These are phyloP conservation scores for Callithrix jacchus DNA, from an alignment of 2,113 vertebrate genomes.

Conservation along the genomic window DNA sequence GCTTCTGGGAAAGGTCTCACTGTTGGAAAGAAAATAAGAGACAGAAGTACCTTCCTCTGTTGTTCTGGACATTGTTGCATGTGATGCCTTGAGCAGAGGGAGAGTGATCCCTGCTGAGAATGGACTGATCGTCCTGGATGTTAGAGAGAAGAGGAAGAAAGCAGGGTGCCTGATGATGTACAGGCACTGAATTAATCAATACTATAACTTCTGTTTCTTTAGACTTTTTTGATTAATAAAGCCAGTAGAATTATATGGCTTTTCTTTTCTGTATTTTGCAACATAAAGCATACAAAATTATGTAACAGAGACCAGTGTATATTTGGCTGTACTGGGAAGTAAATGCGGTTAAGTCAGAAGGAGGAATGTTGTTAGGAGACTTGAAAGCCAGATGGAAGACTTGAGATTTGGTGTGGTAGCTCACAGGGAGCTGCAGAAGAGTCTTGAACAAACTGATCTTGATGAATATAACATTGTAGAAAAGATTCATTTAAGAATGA, in stretches of 20 bases:
- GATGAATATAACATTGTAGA: not conserved
- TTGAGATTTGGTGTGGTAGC: not conserved
- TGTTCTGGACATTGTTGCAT: not conserved
- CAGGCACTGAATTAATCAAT: constrained; percentile 4
- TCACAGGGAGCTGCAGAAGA: not conserved
- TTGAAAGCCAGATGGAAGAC: not conserved
- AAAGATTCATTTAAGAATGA: not conserved
- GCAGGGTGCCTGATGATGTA: not conserved
- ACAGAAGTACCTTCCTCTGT: not conserved
- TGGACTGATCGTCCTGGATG: not conserved
- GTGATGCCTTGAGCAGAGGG: not conserved
- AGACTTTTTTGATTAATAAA: constrained; percentile 27
- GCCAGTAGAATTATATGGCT: not conserved
- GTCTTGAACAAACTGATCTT: constrained; percentile 1
- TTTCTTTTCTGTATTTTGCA: constrained; percentile 4
- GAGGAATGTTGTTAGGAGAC: not conserved
- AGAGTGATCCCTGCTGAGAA: not conserved
- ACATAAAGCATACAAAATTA: not conserved
- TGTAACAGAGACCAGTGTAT: not conserved
- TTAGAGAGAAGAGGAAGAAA: constrained; percentile 27
- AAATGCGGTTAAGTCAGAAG: not conserved
- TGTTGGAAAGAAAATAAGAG: not conserved
- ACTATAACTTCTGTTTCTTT: not conserved
- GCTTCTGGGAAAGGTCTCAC: not conserved
- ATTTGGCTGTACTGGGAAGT: not conserved